Percentiles rank a stretch among this genome's conserved stretches.
Evolutionary conservation across 2,797 vertebrate genomes (phyloP).

Genomic region (Ceryle rudis): DNA sequence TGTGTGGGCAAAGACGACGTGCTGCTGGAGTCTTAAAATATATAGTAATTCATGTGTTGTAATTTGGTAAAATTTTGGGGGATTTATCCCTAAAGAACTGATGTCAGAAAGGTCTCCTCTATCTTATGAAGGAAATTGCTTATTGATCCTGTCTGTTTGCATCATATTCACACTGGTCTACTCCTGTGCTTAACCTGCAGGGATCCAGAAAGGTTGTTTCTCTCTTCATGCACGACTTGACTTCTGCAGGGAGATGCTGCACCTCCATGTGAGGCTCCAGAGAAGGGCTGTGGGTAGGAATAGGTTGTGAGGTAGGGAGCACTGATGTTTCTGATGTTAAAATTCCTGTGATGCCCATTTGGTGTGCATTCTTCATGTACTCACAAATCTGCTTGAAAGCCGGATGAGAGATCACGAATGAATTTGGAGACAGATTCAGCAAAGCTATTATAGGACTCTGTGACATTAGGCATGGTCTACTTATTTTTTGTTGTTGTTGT

Average conservation of each 20-base stretch:
- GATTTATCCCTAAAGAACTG: not conserved
- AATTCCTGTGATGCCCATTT: not conserved
- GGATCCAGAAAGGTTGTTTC: not conserved
- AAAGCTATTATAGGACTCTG: not conserved
- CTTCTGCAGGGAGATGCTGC: not conserved
- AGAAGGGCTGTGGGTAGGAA: not conserved
- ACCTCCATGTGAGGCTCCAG: not conserved
- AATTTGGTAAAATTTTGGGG: not conserved
- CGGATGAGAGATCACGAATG: not conserved
- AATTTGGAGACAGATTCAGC: not conserved
- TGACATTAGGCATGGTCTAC: not conserved
- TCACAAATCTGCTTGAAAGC: not conserved
- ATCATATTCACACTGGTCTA: not conserved
- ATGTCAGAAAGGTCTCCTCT: not conserved
- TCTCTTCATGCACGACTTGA: not conserved
- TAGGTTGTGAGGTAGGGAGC: not conserved
- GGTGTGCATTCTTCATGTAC: not conserved
- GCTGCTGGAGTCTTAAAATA: not conserved
- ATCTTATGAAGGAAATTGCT: constrained; percentile 29
- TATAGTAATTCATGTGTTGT: not conserved
- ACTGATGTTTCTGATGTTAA: not conserved
- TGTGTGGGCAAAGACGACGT: not conserved
- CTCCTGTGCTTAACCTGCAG: not conserved
- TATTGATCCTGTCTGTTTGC: constrained; percentile 31
- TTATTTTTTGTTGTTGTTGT: not conserved